A percentile compares a stretch with the other conserved stretches of the same genome.
These are phyloP conservation scores for Anastatus disparis DNA, from an alignment of 1,140 invertebrate species.

Conservation along the genomic window DNA sequence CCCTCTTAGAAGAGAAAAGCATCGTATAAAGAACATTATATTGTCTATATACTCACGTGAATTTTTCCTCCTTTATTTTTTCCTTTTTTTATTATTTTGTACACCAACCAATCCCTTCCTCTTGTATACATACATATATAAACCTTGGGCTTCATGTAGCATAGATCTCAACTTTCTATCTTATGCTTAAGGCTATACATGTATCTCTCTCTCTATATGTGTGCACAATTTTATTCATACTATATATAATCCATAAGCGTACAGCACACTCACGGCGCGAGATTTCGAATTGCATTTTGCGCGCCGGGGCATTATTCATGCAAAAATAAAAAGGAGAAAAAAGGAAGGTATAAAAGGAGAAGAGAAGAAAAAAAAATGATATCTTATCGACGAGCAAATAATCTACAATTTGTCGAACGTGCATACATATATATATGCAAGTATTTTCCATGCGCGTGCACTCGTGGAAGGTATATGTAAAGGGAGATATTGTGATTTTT, in stretches of 20 bases:
- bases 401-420: constrained; percentile 25
- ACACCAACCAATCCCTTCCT: neutral
- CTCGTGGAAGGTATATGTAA: no score
- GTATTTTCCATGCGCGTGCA: no score
- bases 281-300: constrained; percentile 22
- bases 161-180: constrained; percentile 36
- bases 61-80: neutral
- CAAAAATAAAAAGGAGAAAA: neutral
- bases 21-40: no score
- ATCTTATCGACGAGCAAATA: neutral
- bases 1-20: no score
- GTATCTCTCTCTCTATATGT: no score
- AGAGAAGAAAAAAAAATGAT: neutral
- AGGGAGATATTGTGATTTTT: no score
- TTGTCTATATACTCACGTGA: no score
- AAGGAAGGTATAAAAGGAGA: no score
- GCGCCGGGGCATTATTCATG: constrained; percentile 4
- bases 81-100: neutral
- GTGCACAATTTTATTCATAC: constrained; percentile 6
- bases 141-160: neutral
- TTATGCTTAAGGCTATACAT: neutral
- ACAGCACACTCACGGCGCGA: neutral
- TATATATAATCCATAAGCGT: no score
- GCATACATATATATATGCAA: no score
- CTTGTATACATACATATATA: neutral